Evolutionary conservation across 2,113 vertebrate species (phyloP).

Genomic region (Sinocyclocheilus grahami): DNA sequence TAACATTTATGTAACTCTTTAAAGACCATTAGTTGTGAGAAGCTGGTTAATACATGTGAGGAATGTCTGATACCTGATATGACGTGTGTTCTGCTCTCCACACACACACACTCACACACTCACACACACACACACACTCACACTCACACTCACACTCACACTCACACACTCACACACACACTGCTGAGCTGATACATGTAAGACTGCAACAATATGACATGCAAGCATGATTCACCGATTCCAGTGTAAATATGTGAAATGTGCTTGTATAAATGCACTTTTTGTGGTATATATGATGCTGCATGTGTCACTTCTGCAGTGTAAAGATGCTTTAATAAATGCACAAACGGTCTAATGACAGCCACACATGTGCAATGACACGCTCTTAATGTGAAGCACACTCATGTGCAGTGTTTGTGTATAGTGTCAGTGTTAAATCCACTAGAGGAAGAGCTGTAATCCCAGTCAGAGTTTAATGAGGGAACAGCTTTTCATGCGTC

Average conservation of each 20-base stretch:
- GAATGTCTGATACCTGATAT: no score
- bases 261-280: background rate
- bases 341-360: background rate
- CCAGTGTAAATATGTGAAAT: background rate
- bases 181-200: background rate
- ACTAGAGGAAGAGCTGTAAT: background rate
- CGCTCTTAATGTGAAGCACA: no score
- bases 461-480: constrained; percentile 55
- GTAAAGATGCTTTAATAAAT: background rate
- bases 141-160: no score
- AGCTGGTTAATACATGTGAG: no score
- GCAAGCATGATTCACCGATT: background rate
- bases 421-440: background rate
- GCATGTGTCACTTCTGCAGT: background rate
- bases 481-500: constrained; percentile 50
- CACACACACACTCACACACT: constrained; percentile 20
- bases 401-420: no score
- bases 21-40: no score
- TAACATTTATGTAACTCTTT: no score
- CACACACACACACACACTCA: background rate
- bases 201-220: background rate
- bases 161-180: background rate
- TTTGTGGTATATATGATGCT: no score
- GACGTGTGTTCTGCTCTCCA: no score
- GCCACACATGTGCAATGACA: background rate